These are phyloP conservation scores for Balaenoptera acutorostrata DNA, from an alignment of 2,113 vertebrate species.

Conservation along the genomic window DNA sequence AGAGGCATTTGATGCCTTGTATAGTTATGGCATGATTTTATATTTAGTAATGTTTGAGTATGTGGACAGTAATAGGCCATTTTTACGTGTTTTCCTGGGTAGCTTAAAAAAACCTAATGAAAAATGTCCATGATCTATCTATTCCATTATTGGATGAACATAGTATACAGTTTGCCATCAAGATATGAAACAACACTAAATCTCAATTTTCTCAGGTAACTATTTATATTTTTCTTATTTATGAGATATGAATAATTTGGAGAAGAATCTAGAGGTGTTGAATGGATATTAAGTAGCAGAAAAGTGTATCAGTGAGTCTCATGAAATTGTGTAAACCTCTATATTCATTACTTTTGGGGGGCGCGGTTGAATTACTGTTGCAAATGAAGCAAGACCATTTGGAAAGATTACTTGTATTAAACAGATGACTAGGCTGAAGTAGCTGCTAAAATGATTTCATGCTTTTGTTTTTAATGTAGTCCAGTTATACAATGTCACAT, in stretches of 20 bases:
- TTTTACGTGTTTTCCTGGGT: not conserved
- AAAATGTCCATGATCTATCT: not conserved
- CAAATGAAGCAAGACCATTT: slow-evolving; percentile 43
- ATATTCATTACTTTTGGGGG: slow-evolving; percentile 19
- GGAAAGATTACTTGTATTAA: slow-evolving; percentile 61
- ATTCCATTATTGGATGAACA: not conserved
- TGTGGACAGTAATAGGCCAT: not conserved
- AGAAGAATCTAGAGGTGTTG: not conserved
- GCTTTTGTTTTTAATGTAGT: slow-evolving; percentile 66
- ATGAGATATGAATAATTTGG: not conserved
- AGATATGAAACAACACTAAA: not conserved
- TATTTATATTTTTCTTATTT: slow-evolving; percentile 1
- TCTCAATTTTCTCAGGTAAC: not conserved
- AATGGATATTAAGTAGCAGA: not conserved
- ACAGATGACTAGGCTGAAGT: slow-evolving; percentile 60
- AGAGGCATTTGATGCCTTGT: not conserved
- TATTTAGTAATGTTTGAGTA: not conserved
- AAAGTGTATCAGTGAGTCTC: not conserved
- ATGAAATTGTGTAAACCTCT: not conserved
- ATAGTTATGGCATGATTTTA: slow-evolving; percentile 5
- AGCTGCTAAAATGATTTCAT: slow-evolving; percentile 56
- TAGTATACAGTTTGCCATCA: not conserved
- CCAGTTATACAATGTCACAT: slow-evolving; percentile 58
- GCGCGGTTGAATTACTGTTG: slow-evolving; percentile 25
- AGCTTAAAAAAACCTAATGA: slow-evolving; percentile 2